Evolutionary conservation across 2,797 vertebrate genomes (phyloP).

Genomic region (Macroramphosus scolopax): DNA sequence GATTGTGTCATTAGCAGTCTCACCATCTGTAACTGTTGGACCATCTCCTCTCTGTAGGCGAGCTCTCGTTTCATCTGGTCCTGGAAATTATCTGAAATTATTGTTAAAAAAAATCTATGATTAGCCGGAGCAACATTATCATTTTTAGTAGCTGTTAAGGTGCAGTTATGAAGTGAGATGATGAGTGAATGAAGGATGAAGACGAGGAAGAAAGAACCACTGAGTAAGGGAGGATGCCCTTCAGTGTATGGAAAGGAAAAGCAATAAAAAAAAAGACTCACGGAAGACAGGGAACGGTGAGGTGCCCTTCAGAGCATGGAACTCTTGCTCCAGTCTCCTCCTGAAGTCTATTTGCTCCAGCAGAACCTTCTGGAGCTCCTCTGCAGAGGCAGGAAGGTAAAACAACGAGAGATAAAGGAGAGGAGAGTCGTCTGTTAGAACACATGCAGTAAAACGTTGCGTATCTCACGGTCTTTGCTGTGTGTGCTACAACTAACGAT

Average conservation of each 20-base stretch:
- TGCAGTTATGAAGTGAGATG: no score
- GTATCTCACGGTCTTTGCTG: no score
- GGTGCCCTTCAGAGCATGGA: constrained; percentile 94
- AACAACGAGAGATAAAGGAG: not conserved
- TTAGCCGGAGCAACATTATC: constrained; percentile 14
- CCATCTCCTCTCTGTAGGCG: no score
- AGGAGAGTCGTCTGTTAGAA: no score
- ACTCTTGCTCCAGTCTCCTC: constrained; percentile 95
- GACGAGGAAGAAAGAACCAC: not conserved
- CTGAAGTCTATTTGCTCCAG: constrained; percentile 97
- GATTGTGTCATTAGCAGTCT: constrained; percentile 44
- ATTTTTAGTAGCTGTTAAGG: no score
- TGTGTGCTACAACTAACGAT: no score
- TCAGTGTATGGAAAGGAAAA: constrained; percentile 7
- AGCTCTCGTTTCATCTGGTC: no score
- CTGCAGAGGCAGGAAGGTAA: constrained; percentile 70
- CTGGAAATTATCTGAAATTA: no score
- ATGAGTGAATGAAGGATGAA: constrained; percentile 1
- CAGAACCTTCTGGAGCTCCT: constrained; percentile 98
- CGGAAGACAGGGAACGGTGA: constrained; percentile 95
- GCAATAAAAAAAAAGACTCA: constrained; percentile 72
- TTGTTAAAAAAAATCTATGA: constrained; percentile 13
- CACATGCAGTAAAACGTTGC: no score
- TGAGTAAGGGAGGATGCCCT: constrained; percentile 14
- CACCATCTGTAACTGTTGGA: no score